Evolutionary conservation across 2,797 vertebrate species (phyloP).

Genomic region (Pogoniulus pusillus): DNA sequence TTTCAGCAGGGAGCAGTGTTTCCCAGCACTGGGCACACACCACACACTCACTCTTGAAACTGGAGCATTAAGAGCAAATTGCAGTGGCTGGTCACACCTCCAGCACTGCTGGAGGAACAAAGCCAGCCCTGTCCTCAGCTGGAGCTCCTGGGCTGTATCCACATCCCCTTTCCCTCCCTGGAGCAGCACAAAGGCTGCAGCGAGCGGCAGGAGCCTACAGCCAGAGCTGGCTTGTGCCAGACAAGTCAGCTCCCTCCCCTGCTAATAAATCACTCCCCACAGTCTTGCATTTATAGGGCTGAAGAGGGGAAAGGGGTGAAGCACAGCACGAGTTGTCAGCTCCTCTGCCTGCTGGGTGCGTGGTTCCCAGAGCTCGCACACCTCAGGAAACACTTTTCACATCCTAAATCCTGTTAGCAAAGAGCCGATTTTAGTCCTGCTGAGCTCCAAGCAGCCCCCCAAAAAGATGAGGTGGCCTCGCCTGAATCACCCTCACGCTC

Average conservation of each 20-base stretch:
- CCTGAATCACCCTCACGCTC: neutral
- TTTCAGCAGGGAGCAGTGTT: accelerated
- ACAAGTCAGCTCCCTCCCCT: neutral
- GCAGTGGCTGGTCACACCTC: neutral
- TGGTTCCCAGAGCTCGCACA: neutral
- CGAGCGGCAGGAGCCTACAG: neutral
- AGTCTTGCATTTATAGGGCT: neutral
- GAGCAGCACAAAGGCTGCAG: constrained; percentile 4
- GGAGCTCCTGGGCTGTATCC: neutral
- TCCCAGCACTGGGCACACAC: neutral
- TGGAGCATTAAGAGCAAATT: neutral
- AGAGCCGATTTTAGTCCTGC: neutral
- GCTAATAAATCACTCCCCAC: neutral
- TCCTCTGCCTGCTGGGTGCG: neutral
- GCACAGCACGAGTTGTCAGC: accelerated
- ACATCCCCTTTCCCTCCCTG: neutral
- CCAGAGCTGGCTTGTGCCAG: neutral
- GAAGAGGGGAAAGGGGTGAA: neutral
- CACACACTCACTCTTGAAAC: neutral
- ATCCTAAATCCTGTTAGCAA: neutral
- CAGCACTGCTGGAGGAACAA: neutral
- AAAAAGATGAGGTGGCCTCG: neutral
- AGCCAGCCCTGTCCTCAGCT: constrained; percentile 8
- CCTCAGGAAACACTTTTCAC: neutral
- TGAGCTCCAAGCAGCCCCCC: neutral